A percentile compares a stretch with the other conserved stretches of the same genome.
phyloP scores from a whole-genome alignment of 1,140 invertebrate genomes.

The Drosophila quadrilineata region DNA sequence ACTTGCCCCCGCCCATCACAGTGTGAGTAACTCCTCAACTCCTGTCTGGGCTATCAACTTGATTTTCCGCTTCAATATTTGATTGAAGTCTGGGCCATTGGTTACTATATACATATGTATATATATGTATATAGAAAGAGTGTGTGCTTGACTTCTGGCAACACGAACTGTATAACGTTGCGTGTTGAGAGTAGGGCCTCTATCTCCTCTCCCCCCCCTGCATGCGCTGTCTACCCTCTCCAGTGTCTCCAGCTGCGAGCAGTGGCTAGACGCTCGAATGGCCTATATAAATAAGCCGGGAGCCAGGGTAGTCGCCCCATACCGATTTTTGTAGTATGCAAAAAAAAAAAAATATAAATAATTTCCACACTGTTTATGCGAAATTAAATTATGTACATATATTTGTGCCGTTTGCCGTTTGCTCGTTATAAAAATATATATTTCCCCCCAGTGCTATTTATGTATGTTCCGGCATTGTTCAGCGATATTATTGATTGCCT shows the following conservation, averaged over 20 bases:
- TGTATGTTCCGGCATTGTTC: slow-evolving; percentile 3
- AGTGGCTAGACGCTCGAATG: slow-evolving; percentile 22
- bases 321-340: slow-evolving; percentile 44
- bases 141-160: not conserved
- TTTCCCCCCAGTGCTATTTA: slow-evolving; percentile 21
- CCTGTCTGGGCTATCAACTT: not conserved
- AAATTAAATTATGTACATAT: slow-evolving; percentile 44
- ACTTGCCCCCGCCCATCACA: not conserved
- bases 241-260: no score
- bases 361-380: slow-evolving; percentile 28
- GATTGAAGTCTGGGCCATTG: slow-evolving; percentile 14
- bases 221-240: not conserved
- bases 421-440: slow-evolving; percentile 12
- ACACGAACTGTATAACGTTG: slow-evolving; percentile 4
- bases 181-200: slow-evolving; percentile 23
- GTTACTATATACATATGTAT: no score
- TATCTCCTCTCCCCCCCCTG: not conserved
- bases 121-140: no score
- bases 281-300: slow-evolving; percentile 44
- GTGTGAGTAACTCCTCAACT: no score
- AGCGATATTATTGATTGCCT: slow-evolving; percentile 45
- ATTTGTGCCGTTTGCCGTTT: slow-evolving; percentile 8
- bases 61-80: not conserved
- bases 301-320: no score
- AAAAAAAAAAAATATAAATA: no score